Percentiles rank a stretch among this genome's conserved stretches.
These are phyloP conservation scores for Aleadryas rufinucha DNA, from an alignment of 2,113 vertebrate genomes.

Conservation along the genomic window DNA sequence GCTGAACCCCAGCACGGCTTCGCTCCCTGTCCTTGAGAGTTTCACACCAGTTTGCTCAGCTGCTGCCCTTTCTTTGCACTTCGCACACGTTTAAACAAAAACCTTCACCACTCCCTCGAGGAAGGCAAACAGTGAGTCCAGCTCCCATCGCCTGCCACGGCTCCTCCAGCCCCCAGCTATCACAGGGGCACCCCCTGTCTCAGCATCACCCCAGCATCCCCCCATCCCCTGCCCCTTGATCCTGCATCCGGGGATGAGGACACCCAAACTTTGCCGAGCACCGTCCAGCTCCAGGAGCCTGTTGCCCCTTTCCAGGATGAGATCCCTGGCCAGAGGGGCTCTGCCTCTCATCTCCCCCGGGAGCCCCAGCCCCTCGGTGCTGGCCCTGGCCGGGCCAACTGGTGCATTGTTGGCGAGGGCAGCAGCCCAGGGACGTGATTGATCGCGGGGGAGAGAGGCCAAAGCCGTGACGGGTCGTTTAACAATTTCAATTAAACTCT, in stretches of 20 bases:
- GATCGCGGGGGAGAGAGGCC: slow-evolving; percentile 57
- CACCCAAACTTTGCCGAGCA: fast-evolving
- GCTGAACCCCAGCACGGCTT: not conserved
- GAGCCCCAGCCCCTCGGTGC: not conserved
- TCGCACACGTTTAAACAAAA: not conserved
- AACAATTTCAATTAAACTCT: slow-evolving; percentile 69
- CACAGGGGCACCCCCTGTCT: no score
- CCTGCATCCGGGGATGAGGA: not conserved
- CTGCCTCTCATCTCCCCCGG: fast-evolving
- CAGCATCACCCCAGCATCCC: not conserved
- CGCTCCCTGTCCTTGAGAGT: not conserved
- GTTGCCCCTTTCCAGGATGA: not conserved
- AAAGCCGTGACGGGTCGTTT: slow-evolving; percentile 62
- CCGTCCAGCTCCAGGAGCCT: not conserved
- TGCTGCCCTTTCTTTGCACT: slow-evolving; percentile 50
- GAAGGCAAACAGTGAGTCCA: slow-evolving; percentile 25
- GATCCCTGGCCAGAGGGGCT: not conserved
- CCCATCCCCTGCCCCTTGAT: not conserved
- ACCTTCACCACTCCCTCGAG: slow-evolving; percentile 2
- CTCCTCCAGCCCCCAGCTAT: not conserved
- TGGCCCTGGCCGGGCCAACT: not conserved
- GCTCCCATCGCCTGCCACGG: not conserved
- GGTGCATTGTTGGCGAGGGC: slow-evolving; percentile 38
- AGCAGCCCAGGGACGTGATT: slow-evolving; percentile 42
- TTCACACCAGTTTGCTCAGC: slow-evolving; percentile 49